Evolutionary conservation across 1,140 invertebrate genomes (phyloP).

Genomic region (Goniozus legneri): DNA sequence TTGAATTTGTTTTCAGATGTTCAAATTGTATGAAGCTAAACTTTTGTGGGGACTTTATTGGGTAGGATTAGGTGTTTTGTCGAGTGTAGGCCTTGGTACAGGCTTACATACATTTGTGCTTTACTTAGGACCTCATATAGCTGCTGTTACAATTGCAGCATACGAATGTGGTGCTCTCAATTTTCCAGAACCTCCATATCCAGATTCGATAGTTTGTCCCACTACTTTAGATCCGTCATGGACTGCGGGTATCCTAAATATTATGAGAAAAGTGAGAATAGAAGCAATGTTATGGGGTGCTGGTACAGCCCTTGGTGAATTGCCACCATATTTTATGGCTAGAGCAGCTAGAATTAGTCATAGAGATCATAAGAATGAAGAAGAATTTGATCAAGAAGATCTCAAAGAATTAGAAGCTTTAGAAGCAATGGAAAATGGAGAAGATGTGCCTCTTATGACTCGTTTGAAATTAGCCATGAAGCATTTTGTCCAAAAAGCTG

Average conservation of each 20-base stretch:
- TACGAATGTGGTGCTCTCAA: slow-evolving; percentile 94
- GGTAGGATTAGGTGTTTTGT: slow-evolving; percentile 92
- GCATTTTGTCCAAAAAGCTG: slow-evolving; percentile 89
- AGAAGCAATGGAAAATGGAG: slow-evolving; percentile 61
- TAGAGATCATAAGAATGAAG: slow-evolving; percentile 40
- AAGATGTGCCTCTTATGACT: slow-evolving; percentile 66
- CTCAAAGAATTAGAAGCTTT: slow-evolving; percentile 73
- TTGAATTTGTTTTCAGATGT: slow-evolving; percentile 48
- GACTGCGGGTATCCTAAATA: slow-evolving; percentile 72
- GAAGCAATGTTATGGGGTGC: slow-evolving; percentile 98
- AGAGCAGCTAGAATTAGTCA: slow-evolving; percentile 79
- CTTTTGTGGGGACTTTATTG: slow-evolving; percentile 85
- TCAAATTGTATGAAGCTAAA: slow-evolving; percentile 56
- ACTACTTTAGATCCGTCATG: slow-evolving; percentile 58
- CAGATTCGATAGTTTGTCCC: slow-evolving; percentile 82
- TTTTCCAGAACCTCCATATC: slow-evolving; percentile 91
- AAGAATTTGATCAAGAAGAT: slow-evolving; percentile 67
- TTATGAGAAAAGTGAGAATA: slow-evolving; percentile 94
- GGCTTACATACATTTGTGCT: slow-evolving; percentile 98
- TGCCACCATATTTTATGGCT: slow-evolving; percentile 98
- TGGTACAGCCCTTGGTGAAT: slow-evolving; percentile 94
- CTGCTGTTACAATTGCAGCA: slow-evolving; percentile 94
- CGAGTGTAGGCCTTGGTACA: slow-evolving; percentile 95
- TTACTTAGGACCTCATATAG: slow-evolving; percentile 91
- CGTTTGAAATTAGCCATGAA: slow-evolving; percentile 84